A percentile compares a stretch with the other conserved stretches of the same genome.
phyloP scores from a whole-genome alignment of 2,113 vertebrate species.

The Takifugu flavidus region DNA sequence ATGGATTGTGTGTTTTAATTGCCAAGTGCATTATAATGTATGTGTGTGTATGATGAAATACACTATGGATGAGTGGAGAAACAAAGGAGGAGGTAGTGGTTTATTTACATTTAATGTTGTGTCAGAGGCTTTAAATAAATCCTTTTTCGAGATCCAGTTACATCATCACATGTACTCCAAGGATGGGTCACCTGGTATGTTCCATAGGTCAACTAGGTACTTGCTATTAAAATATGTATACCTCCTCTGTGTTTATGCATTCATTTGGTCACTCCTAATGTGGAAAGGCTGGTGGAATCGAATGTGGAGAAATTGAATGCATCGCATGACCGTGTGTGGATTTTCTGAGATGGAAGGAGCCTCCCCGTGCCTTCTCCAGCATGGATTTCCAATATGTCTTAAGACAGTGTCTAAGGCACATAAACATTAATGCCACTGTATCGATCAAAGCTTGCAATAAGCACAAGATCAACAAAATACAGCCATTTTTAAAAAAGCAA shows the following conservation, averaged over 20 bases:
- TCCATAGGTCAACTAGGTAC: constrained; percentile 42
- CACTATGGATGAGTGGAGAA: constrained; percentile 31
- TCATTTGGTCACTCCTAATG: constrained; percentile 34
- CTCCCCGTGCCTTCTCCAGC: constrained; percentile 23
- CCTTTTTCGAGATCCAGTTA: constrained; percentile 43
- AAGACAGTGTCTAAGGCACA: constrained; percentile 45
- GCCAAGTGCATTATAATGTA: no score
- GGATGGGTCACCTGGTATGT: constrained; percentile 29
- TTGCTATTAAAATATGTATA: constrained; percentile 67
- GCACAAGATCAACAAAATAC: constrained; percentile 37
- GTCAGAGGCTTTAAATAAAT: constrained; percentile 41
- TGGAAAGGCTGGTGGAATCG: neutral
- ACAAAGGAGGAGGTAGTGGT: constrained; percentile 31
- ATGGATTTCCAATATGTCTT: constrained; percentile 73
- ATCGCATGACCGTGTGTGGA: constrained; percentile 24
- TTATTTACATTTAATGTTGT: constrained; percentile 50
- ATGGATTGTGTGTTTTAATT: no score
- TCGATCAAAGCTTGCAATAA: constrained; percentile 41
- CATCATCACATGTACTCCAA: constrained; percentile 43
- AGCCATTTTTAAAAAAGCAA: constrained; percentile 41
- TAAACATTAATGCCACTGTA: constrained; percentile 46
- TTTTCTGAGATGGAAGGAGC: constrained; percentile 38
- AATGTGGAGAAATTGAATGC: constrained; percentile 36
- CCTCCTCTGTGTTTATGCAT: constrained; percentile 37
- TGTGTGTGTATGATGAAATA: constrained; percentile 3